These are phyloP conservation scores for Ophioninae sp. DNA, from an alignment of 2,888 invertebrate species.

Conservation along the genomic window DNA sequence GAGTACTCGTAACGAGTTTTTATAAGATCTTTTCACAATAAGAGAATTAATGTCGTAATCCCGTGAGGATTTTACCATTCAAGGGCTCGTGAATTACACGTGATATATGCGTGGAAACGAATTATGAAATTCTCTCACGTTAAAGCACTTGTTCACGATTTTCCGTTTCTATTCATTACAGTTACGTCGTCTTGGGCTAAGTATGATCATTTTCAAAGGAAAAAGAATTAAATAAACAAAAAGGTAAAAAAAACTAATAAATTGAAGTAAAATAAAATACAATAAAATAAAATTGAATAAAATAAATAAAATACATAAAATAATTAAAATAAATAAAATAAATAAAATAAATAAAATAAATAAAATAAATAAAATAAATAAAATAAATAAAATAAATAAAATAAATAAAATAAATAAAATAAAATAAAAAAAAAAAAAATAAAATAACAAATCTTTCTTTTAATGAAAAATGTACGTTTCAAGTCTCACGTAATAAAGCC, in stretches of 20 bases:
- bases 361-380: too few species aligned
- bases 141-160: conserved; percentile 42
- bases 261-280: conserved; percentile 19
- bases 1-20: conserved; percentile 20
- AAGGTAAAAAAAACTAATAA: conserved; percentile 2
- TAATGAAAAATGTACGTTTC: too few species aligned
- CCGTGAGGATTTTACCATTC: conserved; percentile 28
- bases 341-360: too few species aligned
- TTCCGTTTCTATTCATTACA: conserved; percentile 23
- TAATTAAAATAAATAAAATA: too few species aligned
- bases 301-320: too few species aligned
- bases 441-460: too few species aligned
- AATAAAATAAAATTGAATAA: too few species aligned
- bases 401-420: too few species aligned
- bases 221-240: conserved; percentile 1
- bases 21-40: conserved; percentile 16
- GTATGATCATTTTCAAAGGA: conserved; percentile 31
- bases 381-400: too few species aligned
- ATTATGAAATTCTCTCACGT: conserved; percentile 57
- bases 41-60: conserved; percentile 39
- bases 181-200: conserved; percentile 6
- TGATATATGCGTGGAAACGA: conserved; percentile 30
- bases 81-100: conserved; percentile 8
- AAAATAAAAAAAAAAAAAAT: too few species aligned
- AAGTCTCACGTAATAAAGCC: conserved; percentile 45